phyloP scores from a whole-genome alignment of 92 coral and sea anemone genomes.

The Virgularia gustaviana region DNA sequence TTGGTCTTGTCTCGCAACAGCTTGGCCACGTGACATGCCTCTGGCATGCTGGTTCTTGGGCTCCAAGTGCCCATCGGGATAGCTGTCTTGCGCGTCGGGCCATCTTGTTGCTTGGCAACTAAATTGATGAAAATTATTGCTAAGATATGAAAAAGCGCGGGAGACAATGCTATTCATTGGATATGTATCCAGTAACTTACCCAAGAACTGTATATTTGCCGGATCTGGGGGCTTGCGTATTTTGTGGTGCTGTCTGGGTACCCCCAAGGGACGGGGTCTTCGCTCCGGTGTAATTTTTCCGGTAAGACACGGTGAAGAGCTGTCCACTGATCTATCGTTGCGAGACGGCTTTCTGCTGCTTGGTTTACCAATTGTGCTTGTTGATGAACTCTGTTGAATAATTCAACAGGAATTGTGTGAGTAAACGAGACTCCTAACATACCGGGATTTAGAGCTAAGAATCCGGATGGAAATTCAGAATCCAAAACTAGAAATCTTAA shows the following conservation, averaged over 20 bases:
- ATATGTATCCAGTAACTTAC: too few relatives aligned
- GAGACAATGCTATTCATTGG: too few relatives aligned
- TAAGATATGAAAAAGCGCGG: too few relatives aligned
- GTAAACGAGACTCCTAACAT: too few relatives aligned
- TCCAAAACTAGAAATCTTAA: too few relatives aligned
- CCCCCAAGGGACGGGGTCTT: slow-evolving; percentile 34
- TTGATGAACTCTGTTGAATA: too few relatives aligned
- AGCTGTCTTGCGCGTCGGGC: slow-evolving; percentile 22
- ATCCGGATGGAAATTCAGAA: too few relatives aligned
- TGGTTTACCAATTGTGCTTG: too few relatives aligned
- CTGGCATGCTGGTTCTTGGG: slow-evolving; percentile 59
- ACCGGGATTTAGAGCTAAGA: too few relatives aligned
- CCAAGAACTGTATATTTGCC: slow-evolving; percentile 17
- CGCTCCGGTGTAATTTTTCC: slow-evolving; percentile 12
- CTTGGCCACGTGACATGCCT: slow-evolving; percentile 66
- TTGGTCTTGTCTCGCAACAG: slow-evolving; percentile 49
- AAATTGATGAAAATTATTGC: not conserved
- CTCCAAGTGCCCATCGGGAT: slow-evolving; percentile 60
- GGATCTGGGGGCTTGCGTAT: not conserved
- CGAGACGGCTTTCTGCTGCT: too few relatives aligned
- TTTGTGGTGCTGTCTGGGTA: slow-evolving; percentile 27
- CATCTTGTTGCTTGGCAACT: slow-evolving; percentile 29
- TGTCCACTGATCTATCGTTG: too few relatives aligned
- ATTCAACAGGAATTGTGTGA: too few relatives aligned
- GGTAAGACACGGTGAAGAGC: slow-evolving; percentile 5